Evolutionary conservation across 2,113 vertebrate genomes (phyloP).

Genomic region (Callipepla squamata): DNA sequence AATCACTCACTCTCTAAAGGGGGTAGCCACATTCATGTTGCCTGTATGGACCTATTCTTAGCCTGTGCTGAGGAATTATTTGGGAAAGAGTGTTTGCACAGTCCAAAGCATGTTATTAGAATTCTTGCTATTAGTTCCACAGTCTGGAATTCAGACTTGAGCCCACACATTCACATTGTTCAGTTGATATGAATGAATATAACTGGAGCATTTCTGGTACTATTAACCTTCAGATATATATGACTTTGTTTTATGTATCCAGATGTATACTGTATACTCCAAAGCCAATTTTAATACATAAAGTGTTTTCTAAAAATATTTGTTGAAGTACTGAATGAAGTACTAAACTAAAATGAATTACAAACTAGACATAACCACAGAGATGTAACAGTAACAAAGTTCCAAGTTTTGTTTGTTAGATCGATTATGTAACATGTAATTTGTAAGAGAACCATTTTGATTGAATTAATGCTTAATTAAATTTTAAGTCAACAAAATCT

Average conservation of each 20-base stretch:
- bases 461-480: not conserved
- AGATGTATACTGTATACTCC: not conserved
- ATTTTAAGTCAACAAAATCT: not conserved
- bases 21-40: accelerated
- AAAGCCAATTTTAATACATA: not conserved
- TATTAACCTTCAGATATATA: not conserved
- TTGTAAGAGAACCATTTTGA: not conserved
- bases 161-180: not conserved
- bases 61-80: not conserved
- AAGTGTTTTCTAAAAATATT: not conserved
- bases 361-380: no score
- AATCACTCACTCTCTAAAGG: not conserved
- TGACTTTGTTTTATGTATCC: not conserved
- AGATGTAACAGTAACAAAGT: not conserved
- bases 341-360: not conserved
- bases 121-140: not conserved
- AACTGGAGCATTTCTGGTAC: not conserved
- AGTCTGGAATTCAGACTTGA: not conserved
- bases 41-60: not conserved
- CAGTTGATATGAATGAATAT: not conserved
- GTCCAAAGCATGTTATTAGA: not conserved
- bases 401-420: not conserved
- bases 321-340: not conserved
- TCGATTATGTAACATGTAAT: not conserved
- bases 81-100: not conserved